Base-by-base conservation (phyloP, 2,888 invertebrate genomes). In the Stenolophus ochropezus region DNA sequence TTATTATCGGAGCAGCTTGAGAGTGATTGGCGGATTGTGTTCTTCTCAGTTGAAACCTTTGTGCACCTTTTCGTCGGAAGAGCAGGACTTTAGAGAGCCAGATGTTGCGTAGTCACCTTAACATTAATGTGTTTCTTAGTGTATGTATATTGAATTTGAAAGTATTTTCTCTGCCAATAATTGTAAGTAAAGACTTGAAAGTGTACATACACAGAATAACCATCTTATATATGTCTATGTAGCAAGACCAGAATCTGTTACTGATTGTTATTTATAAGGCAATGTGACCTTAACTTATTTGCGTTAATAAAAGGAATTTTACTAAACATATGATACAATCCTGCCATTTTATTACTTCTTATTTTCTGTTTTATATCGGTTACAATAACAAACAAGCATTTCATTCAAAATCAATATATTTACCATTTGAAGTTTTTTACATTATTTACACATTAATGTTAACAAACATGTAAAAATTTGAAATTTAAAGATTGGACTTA, bases 261-360 rank as follows among this genome's bases (percentile, higher is more conserved):
- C 73, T 81, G 81, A 81, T 89, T 89, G 89, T 89, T 89, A 89
- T 89, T 88, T 87, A 86, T 87, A 86, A 87, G 85, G 84, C 87
- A 88, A 88, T 89, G 89, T 89, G 89, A 89, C 89, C 88, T 88
- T 89, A 89, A 89, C 89, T 89, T 89, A 89, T 89, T 89, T 89
- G 88, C 89, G 89, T 89, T 89, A 89, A 89, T 88, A 88, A 89
- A 89, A 87, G 85, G 88, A 87, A 87, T 89, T 89, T 89, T 89
- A 89, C 87, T 89, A 89, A 86, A 77, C 58, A 78, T 61, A 82
- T 71, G 27, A 75, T 71, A 61, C 49, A 69, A 71, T 71, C 21
- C 23, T 56, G 33, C 27, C 18, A 33, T 53, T 56, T 76, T 56
- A 20, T 56, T 76, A 42, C 21, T 74, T 4, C 16, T 73, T 73